A percentile compares a stretch with the other conserved stretches of the same genome.
phyloP scores from a whole-genome alignment of 2,797 vertebrate species.

The Craterocephalus amniculus region DNA sequence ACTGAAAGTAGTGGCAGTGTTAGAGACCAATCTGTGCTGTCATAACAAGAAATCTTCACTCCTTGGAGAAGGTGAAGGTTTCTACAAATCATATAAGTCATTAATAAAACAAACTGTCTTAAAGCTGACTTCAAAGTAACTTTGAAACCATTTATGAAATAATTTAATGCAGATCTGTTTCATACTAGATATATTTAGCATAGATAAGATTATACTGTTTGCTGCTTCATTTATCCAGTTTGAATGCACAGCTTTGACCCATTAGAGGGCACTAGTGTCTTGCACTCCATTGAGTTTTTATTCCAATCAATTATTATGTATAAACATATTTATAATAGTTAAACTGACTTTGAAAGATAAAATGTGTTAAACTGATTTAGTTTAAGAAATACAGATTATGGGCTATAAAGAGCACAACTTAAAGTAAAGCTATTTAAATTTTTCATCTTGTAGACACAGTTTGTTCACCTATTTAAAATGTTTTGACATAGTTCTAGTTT shows the following conservation, averaged over 20 bases:
- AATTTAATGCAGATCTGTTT: conserved; percentile 11
- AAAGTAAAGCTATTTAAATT: background rate
- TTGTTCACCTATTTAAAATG: background rate
- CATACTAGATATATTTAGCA: conserved; percentile 5
- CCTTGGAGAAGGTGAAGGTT: background rate
- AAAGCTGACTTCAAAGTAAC: conserved; percentile 45
- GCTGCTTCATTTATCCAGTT: conserved; percentile 8
- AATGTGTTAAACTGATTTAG: background rate
- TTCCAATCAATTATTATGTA: background rate
- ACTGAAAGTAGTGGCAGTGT: background rate
- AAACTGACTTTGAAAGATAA: background rate
- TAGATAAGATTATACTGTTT: background rate
- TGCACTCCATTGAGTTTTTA: background rate
- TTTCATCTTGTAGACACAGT: background rate
- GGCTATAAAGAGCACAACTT: background rate
- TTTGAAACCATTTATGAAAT: conserved; percentile 10
- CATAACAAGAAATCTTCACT: background rate
- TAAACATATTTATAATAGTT: background rate
- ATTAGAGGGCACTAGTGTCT: conserved; percentile 35
- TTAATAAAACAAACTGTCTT: conserved; percentile 44
- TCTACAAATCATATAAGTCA: conserved; percentile 51
- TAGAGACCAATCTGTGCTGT: background rate
- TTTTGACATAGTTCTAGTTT: background rate
- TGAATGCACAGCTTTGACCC: conserved; percentile 15
- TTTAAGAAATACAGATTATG: background rate